Base-by-base conservation (phyloP, 2,888 invertebrate genomes). In the Microctonus brassicae region DNA sequence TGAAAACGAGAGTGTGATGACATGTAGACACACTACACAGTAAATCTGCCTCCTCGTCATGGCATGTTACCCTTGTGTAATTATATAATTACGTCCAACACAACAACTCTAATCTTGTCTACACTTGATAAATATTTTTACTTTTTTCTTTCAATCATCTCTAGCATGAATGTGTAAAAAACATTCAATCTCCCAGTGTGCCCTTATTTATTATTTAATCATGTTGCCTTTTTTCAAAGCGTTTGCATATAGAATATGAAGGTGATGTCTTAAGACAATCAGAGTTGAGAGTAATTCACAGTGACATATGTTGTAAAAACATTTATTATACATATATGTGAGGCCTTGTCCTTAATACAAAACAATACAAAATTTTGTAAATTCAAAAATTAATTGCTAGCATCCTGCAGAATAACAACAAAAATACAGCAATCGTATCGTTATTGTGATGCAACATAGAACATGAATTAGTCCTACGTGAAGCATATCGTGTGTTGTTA, bases 1-100 rank as follows among this genome's bases (percentile, higher is more conserved):
- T 80, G 83, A 84, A 83, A 83, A 83, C 78, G 80, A 82, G 77
- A 83, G 82, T 83, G 80, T 79, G 20, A 47, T 6, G 17, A 4
- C 47, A 47, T 7, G 17, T 17, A n/a, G 17, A 47, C 80, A 74
- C 80, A 76, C n/a, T n/a, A n/a, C 77, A 72, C 77, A 80, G 77
- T 76, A 73, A 79, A 80, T 79, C 20, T 66, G 47, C 47, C 66
- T 55, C 42, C 24, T 57, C 57, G 66, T 66, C 36, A 57, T 36
- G 42, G 66, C 39, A n/a, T 66, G 57, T 36, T 66, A 36, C 26
- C 57, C 29, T 26, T 36, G 11, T 13, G 24, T 42, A 42, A 42
- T 62, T 53, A 53, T n/a, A n/a, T 57, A 57, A 66, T 66, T 57
- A 29, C 26, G 24, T n/a, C 11, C 36, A 7, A 52, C 39, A 33